Base-by-base conservation (phyloP, 2,113 vertebrate species). In the Macaca nemestrina region DNA sequence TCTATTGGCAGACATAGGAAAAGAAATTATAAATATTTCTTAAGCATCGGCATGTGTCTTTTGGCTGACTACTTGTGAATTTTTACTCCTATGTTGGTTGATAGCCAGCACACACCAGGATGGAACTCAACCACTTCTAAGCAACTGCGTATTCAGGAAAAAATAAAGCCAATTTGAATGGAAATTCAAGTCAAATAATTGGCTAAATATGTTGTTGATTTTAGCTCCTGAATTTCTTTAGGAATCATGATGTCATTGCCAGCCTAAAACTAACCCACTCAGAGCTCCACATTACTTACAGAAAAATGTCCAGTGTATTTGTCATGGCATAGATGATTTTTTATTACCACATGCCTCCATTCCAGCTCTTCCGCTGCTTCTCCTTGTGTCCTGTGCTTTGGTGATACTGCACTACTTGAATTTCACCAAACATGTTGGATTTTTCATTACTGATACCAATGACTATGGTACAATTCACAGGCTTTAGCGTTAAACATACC, bases 171-270 rank as follows among this genome's bases (percentile, higher is more conserved):
- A 82, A 82, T 92, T 85, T 5, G 8, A 86, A 94, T 25, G 72
- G 9, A 88, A 94, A 82, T 67, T 92, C 22, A 38, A 95, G 73
- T 84, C 75, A 87, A 86, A 96, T 45, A 76, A 78, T 82, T 76
- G 81, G 50, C 27, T 73, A 91, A 88, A 79, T 95, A 18, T 83
- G 52, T 22, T 72, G 45, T 45, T 96, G n/a, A 75, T 88, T 64
- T 86, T n/a, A 91, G 70, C 89, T 91, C n/a, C 82, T 86, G 57
- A 91, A 89, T 96, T 93, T 93, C n/a, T 83, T 72, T 73, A 85
- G 78, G 72, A 96, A 38, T 57, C 68, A 95, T 30, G 61, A 88
- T 70, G 40, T 67, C 82, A 97, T 5, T 90, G 61, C 27, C 81
- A 14, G 0, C 35, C n/a, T 83, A 73, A 95, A 84, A 38, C 61